Evolutionary conservation across 2,888 invertebrate species (phyloP).

Genomic region (Aporophyla lueneburgensis): DNA sequence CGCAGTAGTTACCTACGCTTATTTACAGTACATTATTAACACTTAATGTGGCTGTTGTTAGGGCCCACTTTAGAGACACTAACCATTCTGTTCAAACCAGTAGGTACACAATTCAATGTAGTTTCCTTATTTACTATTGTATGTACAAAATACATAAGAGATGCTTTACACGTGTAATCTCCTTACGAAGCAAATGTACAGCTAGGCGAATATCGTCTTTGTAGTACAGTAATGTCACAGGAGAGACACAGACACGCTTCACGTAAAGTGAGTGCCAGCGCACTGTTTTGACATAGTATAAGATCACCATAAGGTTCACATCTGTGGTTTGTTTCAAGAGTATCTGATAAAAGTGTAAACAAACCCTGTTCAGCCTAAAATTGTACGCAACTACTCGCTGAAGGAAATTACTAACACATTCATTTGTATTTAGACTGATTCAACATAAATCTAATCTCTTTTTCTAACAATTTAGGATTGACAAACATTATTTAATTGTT

Average conservation of each 20-base stretch:
- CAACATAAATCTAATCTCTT: too few relatives aligned
- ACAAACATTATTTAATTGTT: too few relatives aligned
- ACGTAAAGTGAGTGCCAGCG: neutral
- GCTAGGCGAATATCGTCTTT: slow-evolving; percentile 32
- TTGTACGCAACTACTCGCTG: too few relatives aligned
- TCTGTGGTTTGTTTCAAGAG: too few relatives aligned
- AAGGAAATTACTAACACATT: too few relatives aligned
- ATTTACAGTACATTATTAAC: too few relatives aligned
- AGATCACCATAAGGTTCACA: neutral
- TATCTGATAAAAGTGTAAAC: too few relatives aligned
- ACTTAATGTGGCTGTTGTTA: neutral
- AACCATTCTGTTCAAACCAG: neutral
- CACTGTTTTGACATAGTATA: neutral
- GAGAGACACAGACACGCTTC: neutral
- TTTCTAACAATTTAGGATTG: too few relatives aligned
- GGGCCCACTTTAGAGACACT: neutral
- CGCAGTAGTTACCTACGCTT: too few relatives aligned
- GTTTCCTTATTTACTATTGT: slow-evolving; percentile 42
- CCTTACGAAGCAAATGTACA: slow-evolving; percentile 28
- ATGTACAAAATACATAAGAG: slow-evolving; percentile 35
- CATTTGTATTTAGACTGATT: too few relatives aligned
- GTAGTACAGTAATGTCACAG: slow-evolving; percentile 11
- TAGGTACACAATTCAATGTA: slow-evolving; percentile 16
- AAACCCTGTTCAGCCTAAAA: too few relatives aligned
- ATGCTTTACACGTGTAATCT: slow-evolving; percentile 45